Evolutionary conservation across 2,113 vertebrate species (phyloP).

Genomic region (Rhinogobius similis): DNA sequence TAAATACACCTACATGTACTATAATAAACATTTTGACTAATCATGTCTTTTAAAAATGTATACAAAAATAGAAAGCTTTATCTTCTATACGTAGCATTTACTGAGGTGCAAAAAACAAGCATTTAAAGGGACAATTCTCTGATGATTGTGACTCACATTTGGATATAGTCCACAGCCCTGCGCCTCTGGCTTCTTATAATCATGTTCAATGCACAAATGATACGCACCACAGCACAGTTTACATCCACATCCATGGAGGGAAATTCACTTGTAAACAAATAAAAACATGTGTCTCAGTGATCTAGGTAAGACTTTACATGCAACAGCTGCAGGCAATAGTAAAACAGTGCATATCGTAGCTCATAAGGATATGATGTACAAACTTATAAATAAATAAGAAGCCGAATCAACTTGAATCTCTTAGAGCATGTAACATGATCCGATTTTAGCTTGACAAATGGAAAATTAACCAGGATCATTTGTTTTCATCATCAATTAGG

Average conservation of each 20-base stretch:
- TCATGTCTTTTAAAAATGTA: no score
- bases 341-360: not conserved
- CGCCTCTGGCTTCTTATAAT: slow-evolving; percentile 39
- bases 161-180: slow-evolving; percentile 21
- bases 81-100: not conserved
- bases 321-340: not conserved
- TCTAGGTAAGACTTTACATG: not conserved
- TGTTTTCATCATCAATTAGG: no score
- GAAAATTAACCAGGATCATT: not conserved
- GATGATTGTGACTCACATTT: slow-evolving; percentile 51
- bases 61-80: not conserved
- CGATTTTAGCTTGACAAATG: not conserved
- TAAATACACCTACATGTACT: no score
- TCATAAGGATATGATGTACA: not conserved
- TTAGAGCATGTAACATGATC: not conserved
- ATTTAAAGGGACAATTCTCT: slow-evolving; percentile 19
- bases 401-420: not conserved
- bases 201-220: slow-evolving; percentile 16
- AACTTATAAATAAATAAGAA: not conserved
- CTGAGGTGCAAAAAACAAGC: slow-evolving; percentile 8
- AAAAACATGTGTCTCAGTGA: slow-evolving; percentile 14
- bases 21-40: no score
- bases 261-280: slow-evolving; percentile 28
- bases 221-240: slow-evolving; percentile 5
- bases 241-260: slow-evolving; percentile 11